Evolutionary conservation across 2,113 vertebrate species (phyloP).

Genomic region (Esox niger): DNA sequence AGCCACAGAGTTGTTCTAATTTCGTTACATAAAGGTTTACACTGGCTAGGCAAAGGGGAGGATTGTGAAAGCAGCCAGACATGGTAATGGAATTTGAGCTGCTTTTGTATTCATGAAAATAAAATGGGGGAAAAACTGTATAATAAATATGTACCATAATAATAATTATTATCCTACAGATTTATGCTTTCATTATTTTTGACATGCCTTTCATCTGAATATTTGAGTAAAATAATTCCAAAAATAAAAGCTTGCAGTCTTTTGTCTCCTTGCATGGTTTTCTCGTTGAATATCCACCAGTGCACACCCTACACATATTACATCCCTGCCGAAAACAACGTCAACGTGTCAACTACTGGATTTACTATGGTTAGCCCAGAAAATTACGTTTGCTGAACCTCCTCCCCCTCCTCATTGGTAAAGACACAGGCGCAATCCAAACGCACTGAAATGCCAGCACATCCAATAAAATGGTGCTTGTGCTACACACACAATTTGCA

Average conservation of each 20-base stretch:
- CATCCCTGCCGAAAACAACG: slow-evolving; percentile 20
- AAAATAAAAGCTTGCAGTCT: slow-evolving; percentile 1
- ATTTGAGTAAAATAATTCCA: background rate
- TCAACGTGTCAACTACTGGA: slow-evolving; percentile 36
- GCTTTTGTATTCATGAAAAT: slow-evolving; percentile 12
- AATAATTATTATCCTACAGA: slow-evolving; percentile 1
- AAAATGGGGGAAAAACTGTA: background rate
- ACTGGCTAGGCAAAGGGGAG: slow-evolving; percentile 58
- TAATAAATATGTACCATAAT: background rate
- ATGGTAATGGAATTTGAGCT: slow-evolving; percentile 27
- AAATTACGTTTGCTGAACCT: slow-evolving; percentile 16
- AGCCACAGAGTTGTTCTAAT: slow-evolving; percentile 65
- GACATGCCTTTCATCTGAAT: background rate
- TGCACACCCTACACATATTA: slow-evolving; percentile 28
- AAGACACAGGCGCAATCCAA: background rate
- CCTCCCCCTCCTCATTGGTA: slow-evolving; percentile 15
- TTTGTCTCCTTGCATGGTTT: slow-evolving; percentile 19
- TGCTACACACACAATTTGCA: background rate
- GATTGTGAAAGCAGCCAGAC: slow-evolving; percentile 7
- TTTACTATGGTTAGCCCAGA: slow-evolving; percentile 26
- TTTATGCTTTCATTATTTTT: background rate
- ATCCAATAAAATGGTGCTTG: slow-evolving; percentile 7
- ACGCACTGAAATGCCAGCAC: background rate
- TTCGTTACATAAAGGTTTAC: slow-evolving; percentile 79
- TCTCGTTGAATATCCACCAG: slow-evolving; percentile 7